Conservation (phyloP, 2,113 vertebrate species). For the Scalopus aquaticus region DNA sequence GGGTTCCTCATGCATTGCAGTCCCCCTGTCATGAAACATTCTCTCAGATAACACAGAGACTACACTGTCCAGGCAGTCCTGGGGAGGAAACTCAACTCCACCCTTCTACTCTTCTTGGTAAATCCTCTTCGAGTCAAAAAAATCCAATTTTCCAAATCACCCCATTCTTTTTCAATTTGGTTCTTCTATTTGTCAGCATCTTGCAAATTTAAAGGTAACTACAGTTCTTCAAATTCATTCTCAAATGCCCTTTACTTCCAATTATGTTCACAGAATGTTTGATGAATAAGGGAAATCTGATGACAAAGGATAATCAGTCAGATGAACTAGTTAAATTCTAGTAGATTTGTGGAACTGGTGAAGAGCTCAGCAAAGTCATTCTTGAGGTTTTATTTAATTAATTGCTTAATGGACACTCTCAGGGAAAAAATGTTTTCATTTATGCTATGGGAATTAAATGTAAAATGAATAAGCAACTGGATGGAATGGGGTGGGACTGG, state of each 20-base stretch:
- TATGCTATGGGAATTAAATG: neutral
- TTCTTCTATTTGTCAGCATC: neutral
- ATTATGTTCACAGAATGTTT: neutral
- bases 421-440: neutral
- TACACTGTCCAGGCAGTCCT: neutral
- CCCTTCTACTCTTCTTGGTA: constrained; percentile 30
- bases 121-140: constrained; percentile 24
- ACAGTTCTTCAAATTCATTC: neutral
- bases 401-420: neutral
- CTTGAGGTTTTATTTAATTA: neutral
- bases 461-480: neutral
- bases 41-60: neutral
- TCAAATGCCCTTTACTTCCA: neutral
- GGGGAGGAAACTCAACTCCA: neutral
- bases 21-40: neutral
- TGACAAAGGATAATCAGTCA: neutral
- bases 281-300: neutral
- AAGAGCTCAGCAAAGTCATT: neutral
- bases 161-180: neutral
- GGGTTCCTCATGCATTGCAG: neutral
- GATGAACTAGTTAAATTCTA: neutral
- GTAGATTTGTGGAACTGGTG: neutral
- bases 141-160: neutral
- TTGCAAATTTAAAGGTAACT: neutral
- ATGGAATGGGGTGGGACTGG: no score